Conservation (phyloP, 1,140 invertebrate genomes). For the Bombus confusus region DNA sequence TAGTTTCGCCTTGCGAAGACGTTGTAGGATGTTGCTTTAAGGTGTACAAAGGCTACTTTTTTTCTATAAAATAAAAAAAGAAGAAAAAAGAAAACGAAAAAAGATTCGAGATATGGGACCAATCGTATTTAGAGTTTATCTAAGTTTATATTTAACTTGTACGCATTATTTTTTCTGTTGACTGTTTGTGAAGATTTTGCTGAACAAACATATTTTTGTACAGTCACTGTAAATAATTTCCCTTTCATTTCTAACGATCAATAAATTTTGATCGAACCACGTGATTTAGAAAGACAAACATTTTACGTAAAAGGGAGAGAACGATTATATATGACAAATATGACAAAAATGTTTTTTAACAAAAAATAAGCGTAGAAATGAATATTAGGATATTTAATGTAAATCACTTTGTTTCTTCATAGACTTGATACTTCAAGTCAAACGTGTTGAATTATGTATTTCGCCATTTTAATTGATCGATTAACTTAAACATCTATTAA, state of each 20-base stretch:
- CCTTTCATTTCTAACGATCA: conserved; percentile 26
- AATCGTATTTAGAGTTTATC: conserved; percentile 40
- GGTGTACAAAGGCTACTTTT: conserved; percentile 57
- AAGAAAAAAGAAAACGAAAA: not conserved
- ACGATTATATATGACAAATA: not conserved
- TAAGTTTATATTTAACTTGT: conserved; percentile 39
- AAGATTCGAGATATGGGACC: conserved; percentile 60
- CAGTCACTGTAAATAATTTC: conserved; percentile 50
- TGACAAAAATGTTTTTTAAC: conserved; percentile 2
- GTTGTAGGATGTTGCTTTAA: conserved; percentile 26
- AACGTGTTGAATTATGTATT: not conserved
- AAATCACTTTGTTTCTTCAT: not conserved
- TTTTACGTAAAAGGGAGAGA: not conserved
- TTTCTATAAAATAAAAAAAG: conserved; percentile 10
- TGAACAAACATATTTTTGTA: conserved; percentile 43
- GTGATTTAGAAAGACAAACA: not conserved
- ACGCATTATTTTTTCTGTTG: conserved; percentile 30
- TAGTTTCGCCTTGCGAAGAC: conserved; percentile 1
- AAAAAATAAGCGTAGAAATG: not conserved
- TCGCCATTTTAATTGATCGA: not conserved
- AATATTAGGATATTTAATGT: not conserved
- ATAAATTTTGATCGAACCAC: not conserved
- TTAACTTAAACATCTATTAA: conserved; percentile 4
- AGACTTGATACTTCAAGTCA: not conserved
- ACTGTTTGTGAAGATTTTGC: conserved; percentile 27